A percentile compares a stretch with the other conserved stretches of the same genome.
Conservation (phyloP, 2,888 invertebrate species). For the Anagyrus pseudococci region DNA sequence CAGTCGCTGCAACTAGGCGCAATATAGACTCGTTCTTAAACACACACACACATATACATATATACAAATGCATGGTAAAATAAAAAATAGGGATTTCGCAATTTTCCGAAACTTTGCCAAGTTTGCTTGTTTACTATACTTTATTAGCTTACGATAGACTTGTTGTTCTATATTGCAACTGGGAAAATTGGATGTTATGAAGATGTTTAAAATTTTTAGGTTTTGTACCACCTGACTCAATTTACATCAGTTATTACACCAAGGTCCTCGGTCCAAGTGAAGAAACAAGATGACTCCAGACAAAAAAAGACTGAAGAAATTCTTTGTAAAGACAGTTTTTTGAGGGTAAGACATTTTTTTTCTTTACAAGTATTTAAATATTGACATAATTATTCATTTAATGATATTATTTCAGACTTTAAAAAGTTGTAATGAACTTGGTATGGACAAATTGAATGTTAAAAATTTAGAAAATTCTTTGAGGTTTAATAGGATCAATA, state of each 20-base stretch:
- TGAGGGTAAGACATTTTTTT: constrained; percentile 46
- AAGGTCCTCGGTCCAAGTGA: constrained; percentile 48
- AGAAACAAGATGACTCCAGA: constrained; percentile 43
- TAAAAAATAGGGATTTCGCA: constrained; percentile 7
- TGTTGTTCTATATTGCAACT: background rate
- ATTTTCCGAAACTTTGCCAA: constrained; percentile 17
- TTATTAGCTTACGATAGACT: background rate
- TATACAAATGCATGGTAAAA: constrained; percentile 1
- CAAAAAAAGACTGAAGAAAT: constrained; percentile 43
- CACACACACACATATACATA: background rate
- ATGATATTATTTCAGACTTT: constrained; percentile 45
- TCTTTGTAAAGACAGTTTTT: constrained; percentile 47
- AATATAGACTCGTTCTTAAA: background rate
- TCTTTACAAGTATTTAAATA: background rate
- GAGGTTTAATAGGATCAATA: constrained; percentile 44
- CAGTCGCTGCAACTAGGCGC: no score
- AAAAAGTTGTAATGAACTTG: constrained; percentile 49
- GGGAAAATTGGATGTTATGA: background rate
- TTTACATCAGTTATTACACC: constrained; percentile 53
- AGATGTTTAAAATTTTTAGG: constrained; percentile 43
- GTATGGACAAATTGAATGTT: constrained; percentile 44
- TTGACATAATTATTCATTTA: background rate
- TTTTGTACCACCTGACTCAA: constrained; percentile 57
- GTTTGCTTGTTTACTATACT: background rate
- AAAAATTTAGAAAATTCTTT: constrained; percentile 43